Percentiles rank a stretch among this genome's conserved stretches.
These are phyloP conservation scores for Phymastichus coffea DNA, from an alignment of 1,140 invertebrate genomes.

Conservation along the genomic window DNA sequence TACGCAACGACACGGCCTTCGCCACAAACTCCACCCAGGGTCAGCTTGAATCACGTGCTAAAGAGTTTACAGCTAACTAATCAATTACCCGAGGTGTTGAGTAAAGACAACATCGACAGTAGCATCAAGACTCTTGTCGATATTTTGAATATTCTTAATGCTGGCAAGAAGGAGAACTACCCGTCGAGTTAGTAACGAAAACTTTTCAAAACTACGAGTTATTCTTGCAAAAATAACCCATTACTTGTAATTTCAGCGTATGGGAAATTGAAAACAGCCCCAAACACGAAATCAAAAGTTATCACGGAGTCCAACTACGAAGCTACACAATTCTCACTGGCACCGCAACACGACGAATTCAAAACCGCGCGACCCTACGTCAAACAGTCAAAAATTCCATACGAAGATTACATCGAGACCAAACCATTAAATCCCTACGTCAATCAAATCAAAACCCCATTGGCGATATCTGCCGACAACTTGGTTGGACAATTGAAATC, in stretches of 20 bases:
- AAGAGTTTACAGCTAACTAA: conserved; percentile 70
- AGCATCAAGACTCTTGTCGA: conserved; percentile 74
- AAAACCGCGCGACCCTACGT: not conserved
- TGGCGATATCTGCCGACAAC: no score
- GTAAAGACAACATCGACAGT: conserved; percentile 72
- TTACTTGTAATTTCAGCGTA: no score
- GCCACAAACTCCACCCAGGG: not conserved
- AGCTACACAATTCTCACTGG: conserved; percentile 37
- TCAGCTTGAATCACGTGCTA: conserved; percentile 43
- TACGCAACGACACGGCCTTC: not conserved
- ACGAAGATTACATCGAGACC: not conserved
- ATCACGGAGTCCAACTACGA: conserved; percentile 48
- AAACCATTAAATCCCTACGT: not conserved
- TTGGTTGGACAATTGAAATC: not conserved
- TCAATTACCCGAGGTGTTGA: conserved; percentile 71
- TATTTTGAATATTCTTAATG: conserved; percentile 67
- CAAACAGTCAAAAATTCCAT: no score
- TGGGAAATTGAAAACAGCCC: conserved; percentile 29
- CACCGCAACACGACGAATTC: conserved; percentile 28
- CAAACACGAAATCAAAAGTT: conserved; percentile 40
- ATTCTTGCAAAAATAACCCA: no score
- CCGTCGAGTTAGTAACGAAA: conserved; percentile 10
- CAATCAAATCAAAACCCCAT: not conserved
- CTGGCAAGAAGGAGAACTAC: conserved; percentile 31
- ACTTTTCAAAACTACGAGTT: no score